phyloP scores from a whole-genome alignment of 1,140 invertebrate genomes.

The Pomphorhynchus laevis region DNA sequence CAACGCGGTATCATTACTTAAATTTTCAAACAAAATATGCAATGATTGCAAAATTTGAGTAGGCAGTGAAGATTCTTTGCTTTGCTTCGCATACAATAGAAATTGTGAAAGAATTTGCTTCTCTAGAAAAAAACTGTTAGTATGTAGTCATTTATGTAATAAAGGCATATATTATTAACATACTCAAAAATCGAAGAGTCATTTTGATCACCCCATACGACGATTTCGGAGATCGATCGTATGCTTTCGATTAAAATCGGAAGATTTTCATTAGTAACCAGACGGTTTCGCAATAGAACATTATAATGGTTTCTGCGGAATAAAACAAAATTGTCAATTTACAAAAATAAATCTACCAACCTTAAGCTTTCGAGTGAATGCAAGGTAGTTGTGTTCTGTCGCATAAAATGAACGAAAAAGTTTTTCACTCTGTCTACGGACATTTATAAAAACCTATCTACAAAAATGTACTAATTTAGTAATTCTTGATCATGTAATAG shows the following conservation, averaged over 20 bases:
- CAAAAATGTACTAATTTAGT: too few species aligned
- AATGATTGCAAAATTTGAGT: background rate
- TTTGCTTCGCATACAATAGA: background rate
- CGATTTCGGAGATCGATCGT: conserved; percentile 76
- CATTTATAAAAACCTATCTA: too few species aligned
- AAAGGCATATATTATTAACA: conserved; percentile 20
- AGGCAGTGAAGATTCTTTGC: background rate
- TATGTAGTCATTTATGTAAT: background rate
- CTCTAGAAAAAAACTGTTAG: background rate
- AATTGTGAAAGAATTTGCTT: background rate
- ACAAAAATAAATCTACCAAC: too few species aligned
- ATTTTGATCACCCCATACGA: conserved; percentile 99
- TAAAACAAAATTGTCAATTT: conserved; percentile 14
- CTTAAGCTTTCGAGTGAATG: too few species aligned
- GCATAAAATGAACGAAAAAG: too few species aligned
- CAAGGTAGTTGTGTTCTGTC: too few species aligned
- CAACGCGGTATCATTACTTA: background rate
- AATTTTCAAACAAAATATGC: background rate
- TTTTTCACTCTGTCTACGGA: too few species aligned
- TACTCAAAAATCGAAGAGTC: conserved; percentile 95
- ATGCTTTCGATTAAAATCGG: conserved; percentile 75
- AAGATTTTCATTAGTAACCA: conserved; percentile 64
- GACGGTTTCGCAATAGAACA: conserved; percentile 72
- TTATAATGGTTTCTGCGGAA: conserved; percentile 45
- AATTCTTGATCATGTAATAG: too few species aligned